Base-by-base conservation (phyloP, 1,140 invertebrate species). In the Lordiphosa collinella region DNA sequence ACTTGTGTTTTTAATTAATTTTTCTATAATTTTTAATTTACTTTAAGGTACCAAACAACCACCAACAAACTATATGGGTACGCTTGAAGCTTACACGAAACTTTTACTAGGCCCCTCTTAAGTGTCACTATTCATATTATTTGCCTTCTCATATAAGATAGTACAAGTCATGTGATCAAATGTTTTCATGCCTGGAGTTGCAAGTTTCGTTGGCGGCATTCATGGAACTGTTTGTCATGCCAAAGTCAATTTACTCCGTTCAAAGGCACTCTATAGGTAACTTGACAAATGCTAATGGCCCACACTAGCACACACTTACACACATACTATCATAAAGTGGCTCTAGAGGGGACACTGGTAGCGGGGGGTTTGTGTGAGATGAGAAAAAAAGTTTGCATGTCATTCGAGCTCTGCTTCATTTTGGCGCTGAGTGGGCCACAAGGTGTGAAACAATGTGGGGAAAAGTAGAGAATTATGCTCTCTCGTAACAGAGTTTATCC, bases 231-330 rank as follows among this genome's bases (percentile, higher is more conserved):
- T 82, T 72, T 84, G 76, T 82, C 76, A 82, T 82, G 78, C 71
- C 78, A 72, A 48, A 84, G 78, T 80, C 76, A 80, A 80, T 82
- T 82, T 82, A 68, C 67, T 68, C 72, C 72, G 68, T 84, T 84
- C 67, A 76, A 65, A 72, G 78, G 61, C 67, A 76, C 74, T 82
- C 72, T 78, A 82, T 84, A 84, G 76, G 78, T 70, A 69, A 68
- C 59, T 82, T 74, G 67, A 59, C 51, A 68, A 63, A 58, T 58
- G 64, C 50, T 63, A 63, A 67, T 68, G 63, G 67, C 57, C 37
- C 31, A 36, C 55, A 60, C 52, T 52, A 32, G 22, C 46, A 49
- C 38, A 25, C 46, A 43, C 48, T 18, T 22, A 50, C 18, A 5
- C 32, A 47, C 13, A 57, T n/a, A 43, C 13, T 9, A 8, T 44